Evolutionary conservation across 2,888 invertebrate genomes (phyloP).

Genomic region (Scelioninae gen. 2): DNA sequence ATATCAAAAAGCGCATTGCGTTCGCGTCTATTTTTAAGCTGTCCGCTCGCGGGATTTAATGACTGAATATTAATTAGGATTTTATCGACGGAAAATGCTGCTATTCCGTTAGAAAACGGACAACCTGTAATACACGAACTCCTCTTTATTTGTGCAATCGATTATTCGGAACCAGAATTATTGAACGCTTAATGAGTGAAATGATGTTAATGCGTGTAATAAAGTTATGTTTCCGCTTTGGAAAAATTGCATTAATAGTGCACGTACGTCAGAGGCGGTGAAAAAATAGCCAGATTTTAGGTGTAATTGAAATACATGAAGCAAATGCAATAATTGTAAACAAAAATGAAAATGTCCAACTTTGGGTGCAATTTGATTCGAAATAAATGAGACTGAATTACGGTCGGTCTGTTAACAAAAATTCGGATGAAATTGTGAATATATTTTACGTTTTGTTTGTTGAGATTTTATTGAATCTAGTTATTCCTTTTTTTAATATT

Average conservation of each 20-base stretch:
- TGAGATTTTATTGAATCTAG: too few relatives aligned
- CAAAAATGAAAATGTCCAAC: too few relatives aligned
- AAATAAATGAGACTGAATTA: too few relatives aligned
- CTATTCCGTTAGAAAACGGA: slow-evolving; percentile 25
- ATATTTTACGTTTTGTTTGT: too few relatives aligned
- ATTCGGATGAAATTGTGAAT: too few relatives aligned
- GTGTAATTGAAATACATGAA: too few relatives aligned
- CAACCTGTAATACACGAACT: slow-evolving; percentile 28
- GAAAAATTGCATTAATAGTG: background rate
- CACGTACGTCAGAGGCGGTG: background rate
- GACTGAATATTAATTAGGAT: slow-evolving; percentile 27
- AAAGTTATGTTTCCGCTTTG: background rate
- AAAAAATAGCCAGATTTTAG: too few relatives aligned
- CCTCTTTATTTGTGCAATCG: slow-evolving; percentile 19
- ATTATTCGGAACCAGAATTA: slow-evolving; percentile 23
- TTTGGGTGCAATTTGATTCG: too few relatives aligned
- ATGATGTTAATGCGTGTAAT: slow-evolving; percentile 13
- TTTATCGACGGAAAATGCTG: slow-evolving; percentile 27
- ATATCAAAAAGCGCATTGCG: background rate
- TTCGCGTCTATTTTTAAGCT: background rate
- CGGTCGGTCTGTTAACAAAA: too few relatives aligned
- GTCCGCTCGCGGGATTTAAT: slow-evolving; percentile 9
- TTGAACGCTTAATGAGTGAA: slow-evolving; percentile 19
- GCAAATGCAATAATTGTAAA: too few relatives aligned
- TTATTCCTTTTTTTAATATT: too few relatives aligned